These are phyloP conservation scores for Lycocerus yunnanus DNA, from an alignment of 2,888 invertebrate species.

Conservation along the genomic window DNA sequence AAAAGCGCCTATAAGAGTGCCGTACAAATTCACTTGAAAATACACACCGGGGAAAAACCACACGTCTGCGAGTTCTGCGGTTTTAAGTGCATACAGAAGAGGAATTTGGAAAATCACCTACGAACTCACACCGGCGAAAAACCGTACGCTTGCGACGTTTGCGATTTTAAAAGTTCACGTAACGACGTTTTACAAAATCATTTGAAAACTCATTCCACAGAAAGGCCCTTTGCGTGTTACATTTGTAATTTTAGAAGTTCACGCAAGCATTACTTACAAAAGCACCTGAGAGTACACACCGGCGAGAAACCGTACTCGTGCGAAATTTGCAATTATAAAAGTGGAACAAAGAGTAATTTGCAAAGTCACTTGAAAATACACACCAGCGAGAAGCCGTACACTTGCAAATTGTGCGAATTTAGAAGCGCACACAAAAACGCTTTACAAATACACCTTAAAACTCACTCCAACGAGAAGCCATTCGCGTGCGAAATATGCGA, in stretches of 20 bases:
- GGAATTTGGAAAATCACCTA: background rate
- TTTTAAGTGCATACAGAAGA: background rate
- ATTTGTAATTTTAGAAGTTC: background rate
- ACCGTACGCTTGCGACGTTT: background rate
- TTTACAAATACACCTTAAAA: background rate
- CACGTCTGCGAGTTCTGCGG: background rate
- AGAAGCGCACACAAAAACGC: background rate
- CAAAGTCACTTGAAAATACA: constrained; percentile 1
- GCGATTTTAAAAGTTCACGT: background rate
- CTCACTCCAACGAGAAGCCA: background rate
- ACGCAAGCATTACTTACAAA: background rate
- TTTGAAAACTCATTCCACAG: background rate
- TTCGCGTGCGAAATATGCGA: background rate
- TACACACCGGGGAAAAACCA: background rate
- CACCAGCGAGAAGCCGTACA: background rate
- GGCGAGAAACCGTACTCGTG: constrained; percentile 3
- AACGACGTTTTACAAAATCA: background rate
- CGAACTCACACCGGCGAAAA: background rate
- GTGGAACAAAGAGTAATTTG: background rate
- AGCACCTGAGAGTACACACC: background rate
- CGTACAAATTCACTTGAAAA: background rate
- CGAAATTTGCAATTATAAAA: constrained; percentile 9
- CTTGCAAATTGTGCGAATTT: background rate
- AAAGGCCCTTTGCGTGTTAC: background rate
- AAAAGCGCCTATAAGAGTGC: background rate